Conservation (phyloP, 64 coral and sea anemone species). For the Pocillopora verrucosa region DNA sequence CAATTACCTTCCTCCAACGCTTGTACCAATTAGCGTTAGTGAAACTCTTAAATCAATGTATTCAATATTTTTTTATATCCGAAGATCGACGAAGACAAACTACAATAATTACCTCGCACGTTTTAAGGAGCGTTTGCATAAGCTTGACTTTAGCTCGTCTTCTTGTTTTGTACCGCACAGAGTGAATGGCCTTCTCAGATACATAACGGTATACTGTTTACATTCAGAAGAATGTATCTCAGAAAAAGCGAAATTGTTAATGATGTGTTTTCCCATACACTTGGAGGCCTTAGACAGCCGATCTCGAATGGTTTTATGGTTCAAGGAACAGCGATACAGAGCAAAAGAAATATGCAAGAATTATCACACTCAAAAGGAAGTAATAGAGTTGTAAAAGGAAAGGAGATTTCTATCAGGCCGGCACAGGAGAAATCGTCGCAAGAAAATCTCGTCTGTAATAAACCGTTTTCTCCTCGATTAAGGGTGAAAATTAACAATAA, state of each 20-base stretch:
- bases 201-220: slow-evolving; percentile 20
- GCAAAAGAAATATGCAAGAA: not conserved
- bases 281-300: not conserved
- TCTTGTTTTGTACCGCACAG: not conserved
- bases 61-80: not conserved
- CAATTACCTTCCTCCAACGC: slow-evolving; percentile 2
- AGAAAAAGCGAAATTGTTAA: not conserved
- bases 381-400: not conserved
- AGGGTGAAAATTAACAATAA: slow-evolving; percentile 12
- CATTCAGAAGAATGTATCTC: not conserved
- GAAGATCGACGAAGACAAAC: not conserved
- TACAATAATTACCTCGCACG: not conserved
- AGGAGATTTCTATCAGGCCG: not conserved
- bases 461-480: not conserved
- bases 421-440: not conserved
- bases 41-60: not conserved
- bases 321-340: not conserved
- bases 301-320: slow-evolving; percentile 12
- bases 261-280: not conserved
- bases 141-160: not conserved
- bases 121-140: no score
- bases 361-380: not conserved
- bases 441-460: not conserved
- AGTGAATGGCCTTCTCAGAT: not conserved
- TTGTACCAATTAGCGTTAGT: slow-evolving; percentile 15